Percentiles rank a stretch among this genome's conserved stretches.
These are phyloP conservation scores for Chaetodon auriga DNA, from an alignment of 2,113 vertebrate species.

Conservation along the genomic window DNA sequence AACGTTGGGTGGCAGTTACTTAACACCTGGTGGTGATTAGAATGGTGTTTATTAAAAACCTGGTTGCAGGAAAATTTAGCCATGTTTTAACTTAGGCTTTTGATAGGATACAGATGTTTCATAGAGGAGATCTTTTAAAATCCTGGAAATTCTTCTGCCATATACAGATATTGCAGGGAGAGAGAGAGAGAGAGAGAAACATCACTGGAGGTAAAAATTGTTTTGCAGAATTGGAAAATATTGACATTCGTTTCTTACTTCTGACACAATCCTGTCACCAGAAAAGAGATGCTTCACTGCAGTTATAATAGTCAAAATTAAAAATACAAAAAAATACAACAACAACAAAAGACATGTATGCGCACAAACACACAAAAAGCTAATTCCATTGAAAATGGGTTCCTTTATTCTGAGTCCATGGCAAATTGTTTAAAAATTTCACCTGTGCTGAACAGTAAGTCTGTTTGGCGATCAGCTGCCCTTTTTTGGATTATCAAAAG, in stretches of 20 bases:
- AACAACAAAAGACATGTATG: neutral
- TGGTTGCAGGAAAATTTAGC: too few species aligned
- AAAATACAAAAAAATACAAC: neutral
- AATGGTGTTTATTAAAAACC: too few species aligned
- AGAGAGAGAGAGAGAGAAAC: too few species aligned
- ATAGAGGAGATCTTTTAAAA: too few species aligned
- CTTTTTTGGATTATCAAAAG: constrained; percentile 69
- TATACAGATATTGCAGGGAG: too few species aligned
- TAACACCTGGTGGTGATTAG: too few species aligned
- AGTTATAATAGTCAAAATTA: neutral
- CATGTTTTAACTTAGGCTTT: too few species aligned
- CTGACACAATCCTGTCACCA: too few species aligned
- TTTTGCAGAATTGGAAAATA: neutral
- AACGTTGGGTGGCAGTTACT: too few species aligned
- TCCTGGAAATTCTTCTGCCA: too few species aligned
- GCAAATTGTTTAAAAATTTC: constrained; percentile 41
- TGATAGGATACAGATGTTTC: too few species aligned
- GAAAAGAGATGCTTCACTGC: neutral
- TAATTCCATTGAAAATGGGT: constrained; percentile 18
- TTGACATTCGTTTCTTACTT: neutral
- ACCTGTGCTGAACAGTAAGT: constrained; percentile 54
- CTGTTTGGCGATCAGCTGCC: constrained; percentile 77
- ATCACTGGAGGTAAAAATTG: too few species aligned
- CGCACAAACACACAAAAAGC: neutral
- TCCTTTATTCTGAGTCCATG: constrained; percentile 70